phyloP scores from a whole-genome alignment of 2,113 vertebrate genomes.

The Columba janthina region DNA sequence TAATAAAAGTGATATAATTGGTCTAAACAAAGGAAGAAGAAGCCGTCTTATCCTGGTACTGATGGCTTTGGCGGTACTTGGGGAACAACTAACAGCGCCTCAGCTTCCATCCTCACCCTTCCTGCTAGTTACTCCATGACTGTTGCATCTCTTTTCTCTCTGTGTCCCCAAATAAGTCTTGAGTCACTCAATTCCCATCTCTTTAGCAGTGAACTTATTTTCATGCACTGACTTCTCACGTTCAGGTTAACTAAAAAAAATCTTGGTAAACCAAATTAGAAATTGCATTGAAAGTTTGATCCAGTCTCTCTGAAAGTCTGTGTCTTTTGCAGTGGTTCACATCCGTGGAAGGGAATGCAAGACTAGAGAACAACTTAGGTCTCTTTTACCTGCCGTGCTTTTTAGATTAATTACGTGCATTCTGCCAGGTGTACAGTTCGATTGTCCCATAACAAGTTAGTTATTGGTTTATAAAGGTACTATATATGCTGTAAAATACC shows the following conservation, averaged over 20 bases:
- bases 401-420: background rate
- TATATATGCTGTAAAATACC: background rate
- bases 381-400: background rate
- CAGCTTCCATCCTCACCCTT: background rate
- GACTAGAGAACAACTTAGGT: background rate
- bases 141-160: background rate
- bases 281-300: background rate
- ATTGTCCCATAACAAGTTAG: background rate
- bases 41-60: background rate
- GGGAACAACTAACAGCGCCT: background rate
- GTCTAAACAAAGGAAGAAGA: background rate
- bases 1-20: background rate
- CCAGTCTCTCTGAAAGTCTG: background rate
- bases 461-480: background rate
- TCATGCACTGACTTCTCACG: background rate
- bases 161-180: conserved; percentile 33
- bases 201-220: conserved; percentile 38
- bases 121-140: background rate
- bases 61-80: background rate
- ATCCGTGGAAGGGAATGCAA: background rate
- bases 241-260: background rate
- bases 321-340: background rate
- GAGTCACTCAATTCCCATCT: conserved; percentile 1
- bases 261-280: conserved; percentile 1
- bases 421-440: background rate